A percentile compares a stretch with the other conserved stretches of the same genome.
Conservation (phyloP, 2,113 vertebrate species). For the Saccopteryx leptura region DNA sequence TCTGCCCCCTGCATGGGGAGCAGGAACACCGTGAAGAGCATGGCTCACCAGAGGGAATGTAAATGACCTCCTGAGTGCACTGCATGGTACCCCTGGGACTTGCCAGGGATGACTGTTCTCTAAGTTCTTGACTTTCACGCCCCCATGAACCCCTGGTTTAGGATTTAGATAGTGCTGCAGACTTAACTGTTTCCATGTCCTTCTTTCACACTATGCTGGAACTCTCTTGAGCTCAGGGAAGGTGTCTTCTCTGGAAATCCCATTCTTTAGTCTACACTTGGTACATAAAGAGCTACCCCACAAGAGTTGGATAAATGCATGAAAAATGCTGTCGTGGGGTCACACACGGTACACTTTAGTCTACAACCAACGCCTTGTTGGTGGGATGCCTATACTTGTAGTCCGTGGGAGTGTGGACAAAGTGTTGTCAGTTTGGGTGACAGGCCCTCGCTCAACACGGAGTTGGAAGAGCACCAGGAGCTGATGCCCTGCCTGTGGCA, state of each 20-base stretch:
- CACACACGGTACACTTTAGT: neutral
- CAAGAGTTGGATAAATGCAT: neutral
- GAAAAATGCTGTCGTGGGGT: neutral
- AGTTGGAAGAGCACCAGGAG: constrained; percentile 49
- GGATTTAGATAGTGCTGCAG: neutral
- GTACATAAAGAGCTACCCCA: neutral
- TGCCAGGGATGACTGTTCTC: neutral
- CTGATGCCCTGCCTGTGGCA: constrained; percentile 34
- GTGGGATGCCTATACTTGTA: neutral
- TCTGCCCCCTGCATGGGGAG: neutral
- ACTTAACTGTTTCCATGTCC: neutral
- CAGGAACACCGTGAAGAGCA: neutral
- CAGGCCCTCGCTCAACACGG: constrained; percentile 11
- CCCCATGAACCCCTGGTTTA: neutral
- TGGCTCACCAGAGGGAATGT: neutral
- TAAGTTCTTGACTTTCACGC: neutral
- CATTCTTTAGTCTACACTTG: neutral
- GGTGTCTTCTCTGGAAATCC: neutral
- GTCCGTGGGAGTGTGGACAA: constrained; percentile 4
- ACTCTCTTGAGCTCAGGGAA: neutral
- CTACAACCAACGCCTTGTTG: neutral
- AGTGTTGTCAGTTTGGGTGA: constrained; percentile 52
- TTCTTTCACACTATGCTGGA: neutral
- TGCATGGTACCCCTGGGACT: neutral
- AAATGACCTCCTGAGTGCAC: too few species aligned